Evolutionary conservation across 2,888 invertebrate genomes (phyloP).

Genomic region (Mactromeris polynyma): DNA sequence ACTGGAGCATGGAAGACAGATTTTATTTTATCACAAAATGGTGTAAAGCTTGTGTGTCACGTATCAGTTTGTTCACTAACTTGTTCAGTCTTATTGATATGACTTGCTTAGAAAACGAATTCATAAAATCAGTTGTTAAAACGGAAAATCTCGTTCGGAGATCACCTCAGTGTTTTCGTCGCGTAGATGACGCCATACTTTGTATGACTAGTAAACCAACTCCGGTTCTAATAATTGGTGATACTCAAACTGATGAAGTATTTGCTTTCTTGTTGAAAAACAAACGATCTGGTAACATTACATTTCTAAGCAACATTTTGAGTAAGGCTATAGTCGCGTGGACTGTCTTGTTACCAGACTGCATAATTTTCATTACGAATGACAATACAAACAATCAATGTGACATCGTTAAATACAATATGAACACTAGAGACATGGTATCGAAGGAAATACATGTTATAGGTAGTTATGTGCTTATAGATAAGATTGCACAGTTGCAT

Average conservation of each 20-base stretch:
- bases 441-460: not conserved
- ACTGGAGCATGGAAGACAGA: slow-evolving; percentile 15
- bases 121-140: not conserved
- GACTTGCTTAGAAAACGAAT: not conserved
- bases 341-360: not conserved
- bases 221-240: not conserved
- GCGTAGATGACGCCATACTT: not conserved
- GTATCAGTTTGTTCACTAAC: not conserved
- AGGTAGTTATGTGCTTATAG: not conserved
- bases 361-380: not conserved
- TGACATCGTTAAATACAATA: not conserved
- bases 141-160: not conserved
- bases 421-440: not conserved
- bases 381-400: not conserved
- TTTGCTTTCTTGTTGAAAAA: not conserved
- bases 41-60: not conserved
- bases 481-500: not conserved
- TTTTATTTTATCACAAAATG: slow-evolving; percentile 10
- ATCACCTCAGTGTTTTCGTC: not conserved
- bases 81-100: not conserved
- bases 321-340: not conserved
- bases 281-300: not conserved
- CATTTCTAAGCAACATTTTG: not conserved
- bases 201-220: not conserved
- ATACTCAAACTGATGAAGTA: not conserved